Evolutionary conservation across 1,140 invertebrate species (phyloP).

Genomic region (Temnothorax curvispinosus): DNA sequence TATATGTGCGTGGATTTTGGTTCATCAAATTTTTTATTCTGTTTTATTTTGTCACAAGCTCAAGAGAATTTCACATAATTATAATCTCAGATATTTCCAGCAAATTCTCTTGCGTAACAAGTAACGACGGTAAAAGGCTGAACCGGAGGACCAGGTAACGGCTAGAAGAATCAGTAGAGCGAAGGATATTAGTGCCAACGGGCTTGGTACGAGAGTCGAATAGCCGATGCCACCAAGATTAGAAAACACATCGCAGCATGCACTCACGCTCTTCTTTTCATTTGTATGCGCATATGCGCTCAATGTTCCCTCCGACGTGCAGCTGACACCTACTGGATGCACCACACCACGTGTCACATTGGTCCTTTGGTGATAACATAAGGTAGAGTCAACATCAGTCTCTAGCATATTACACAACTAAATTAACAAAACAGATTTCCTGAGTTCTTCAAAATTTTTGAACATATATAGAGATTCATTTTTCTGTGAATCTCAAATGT

Average conservation of each 20-base stretch:
- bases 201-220: constrained; percentile 68
- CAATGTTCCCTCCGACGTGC: constrained; percentile 27
- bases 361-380: constrained; percentile 67
- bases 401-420: neutral
- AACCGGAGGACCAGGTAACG: constrained; percentile 69
- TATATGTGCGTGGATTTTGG: neutral
- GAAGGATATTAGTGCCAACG: constrained; percentile 72
- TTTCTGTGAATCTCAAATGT: neutral
- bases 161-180: constrained; percentile 73
- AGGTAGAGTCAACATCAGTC: constrained; percentile 37
- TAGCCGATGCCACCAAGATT: constrained; percentile 66
- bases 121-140: constrained; percentile 65
- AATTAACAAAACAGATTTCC: neutral
- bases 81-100: constrained; percentile 33
- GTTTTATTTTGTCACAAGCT: neutral
- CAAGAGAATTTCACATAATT: neutral
- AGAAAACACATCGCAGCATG: constrained; percentile 56
- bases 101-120: constrained; percentile 35
- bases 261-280: constrained; percentile 33
- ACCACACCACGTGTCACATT: constrained; percentile 72
- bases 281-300: neutral
- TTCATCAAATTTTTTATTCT: neutral
- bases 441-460: neutral
- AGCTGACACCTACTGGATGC: constrained; percentile 72
- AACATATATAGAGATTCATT: neutral